Percentiles rank a stretch among this genome's conserved stretches.
These are phyloP conservation scores for honey bee (Apis mellifera) DNA, from an alignment of 1,140 invertebrate genomes.

Conservation along the genomic window DNA sequence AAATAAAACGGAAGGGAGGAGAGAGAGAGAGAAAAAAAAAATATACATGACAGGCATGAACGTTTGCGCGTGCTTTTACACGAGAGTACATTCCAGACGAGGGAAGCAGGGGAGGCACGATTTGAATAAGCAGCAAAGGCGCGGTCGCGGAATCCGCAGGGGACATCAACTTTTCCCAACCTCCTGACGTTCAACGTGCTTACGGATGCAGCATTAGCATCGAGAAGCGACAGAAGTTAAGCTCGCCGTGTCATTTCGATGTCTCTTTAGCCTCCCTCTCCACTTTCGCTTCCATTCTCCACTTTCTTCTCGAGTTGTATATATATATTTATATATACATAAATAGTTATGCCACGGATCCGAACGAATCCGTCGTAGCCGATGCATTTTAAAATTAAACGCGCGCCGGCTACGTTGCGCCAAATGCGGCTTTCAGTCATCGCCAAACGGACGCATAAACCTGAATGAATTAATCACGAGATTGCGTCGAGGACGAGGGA, in stretches of 20 bases:
- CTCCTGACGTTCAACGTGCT: conserved; percentile 68
- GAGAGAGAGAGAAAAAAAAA: not conserved
- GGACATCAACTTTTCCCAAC: conserved; percentile 70
- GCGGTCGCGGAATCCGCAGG: conserved; percentile 68
- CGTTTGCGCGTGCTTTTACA: conserved; percentile 14
- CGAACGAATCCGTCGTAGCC: conserved; percentile 1
- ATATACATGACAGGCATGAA: conserved; percentile 1
- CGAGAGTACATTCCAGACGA: conserved; percentile 38
- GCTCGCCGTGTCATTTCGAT: conserved; percentile 76
- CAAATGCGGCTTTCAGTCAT: conserved; percentile 39
- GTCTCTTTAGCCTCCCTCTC: conserved; percentile 71
- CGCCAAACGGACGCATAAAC: conserved; percentile 59
- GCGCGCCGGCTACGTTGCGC: conserved; percentile 41
- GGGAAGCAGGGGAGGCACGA: conserved; percentile 59
- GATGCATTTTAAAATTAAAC: conserved; percentile 62
- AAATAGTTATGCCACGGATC: conserved; percentile 27
- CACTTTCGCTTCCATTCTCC: conserved; percentile 30
- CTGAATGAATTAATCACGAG: conserved; percentile 57
- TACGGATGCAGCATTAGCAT: conserved; percentile 72
- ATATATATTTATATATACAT: no score
- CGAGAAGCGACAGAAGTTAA: conserved; percentile 76
- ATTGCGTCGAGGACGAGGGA: not conserved
- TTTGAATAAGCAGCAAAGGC: conserved; percentile 71
- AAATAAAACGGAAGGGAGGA: not conserved
- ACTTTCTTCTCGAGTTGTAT: conserved; percentile 16